Evolutionary conservation across 2,797 vertebrate species (phyloP), one percentile per base, ranked within the genome.

Genomic region (Acrossocheilus wenchowensis): DNA sequence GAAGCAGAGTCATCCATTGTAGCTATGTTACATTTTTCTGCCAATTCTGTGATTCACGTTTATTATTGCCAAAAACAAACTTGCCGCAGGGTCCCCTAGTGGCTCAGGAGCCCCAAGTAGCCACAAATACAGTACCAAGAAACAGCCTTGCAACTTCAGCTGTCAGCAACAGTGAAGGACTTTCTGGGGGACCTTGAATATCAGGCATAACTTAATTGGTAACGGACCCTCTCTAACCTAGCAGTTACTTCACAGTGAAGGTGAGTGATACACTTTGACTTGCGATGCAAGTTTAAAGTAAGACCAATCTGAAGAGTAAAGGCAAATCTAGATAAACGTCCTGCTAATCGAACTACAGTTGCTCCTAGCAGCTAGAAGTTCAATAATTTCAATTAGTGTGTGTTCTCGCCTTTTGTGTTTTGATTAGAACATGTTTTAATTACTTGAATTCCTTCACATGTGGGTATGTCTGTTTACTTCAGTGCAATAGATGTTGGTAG

Each of bases 401-500:
- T 81, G 81, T 81, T 81, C 82, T 86, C 45, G 39, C 48, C 75
- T 86, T 86, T 74, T 83, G 69, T 83, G 73, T 86, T 86, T 81
- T 81, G 77, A 86, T 88, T 88, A 88, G 77, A 86, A 82, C 71
- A 83, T 50, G 60, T 88, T 88, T 86, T 84, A 88, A 88, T 88
- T 86, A 88, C 75, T 84, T 83, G 68, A 83, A 83, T 88, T 85
- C 68, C 82, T 82, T 80, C 73, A 81, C 77, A 72, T 81, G 71
- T 10, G 81, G 84, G 74, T 85, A 34, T 84, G 87, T 88, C 86
- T 85, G 88, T 92, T 90, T 92, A 87, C 84, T 83, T 87, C 81
- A 77, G 80, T 82, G 10, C 86, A 79, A 83, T 83, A 86, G 54
- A 78, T 81, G 60, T 80, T 89, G 90, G 90, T 89, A 84, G 84